Evolutionary conservation across 1,140 invertebrate species (phyloP).

Genomic region (Lepidurus couesii): DNA sequence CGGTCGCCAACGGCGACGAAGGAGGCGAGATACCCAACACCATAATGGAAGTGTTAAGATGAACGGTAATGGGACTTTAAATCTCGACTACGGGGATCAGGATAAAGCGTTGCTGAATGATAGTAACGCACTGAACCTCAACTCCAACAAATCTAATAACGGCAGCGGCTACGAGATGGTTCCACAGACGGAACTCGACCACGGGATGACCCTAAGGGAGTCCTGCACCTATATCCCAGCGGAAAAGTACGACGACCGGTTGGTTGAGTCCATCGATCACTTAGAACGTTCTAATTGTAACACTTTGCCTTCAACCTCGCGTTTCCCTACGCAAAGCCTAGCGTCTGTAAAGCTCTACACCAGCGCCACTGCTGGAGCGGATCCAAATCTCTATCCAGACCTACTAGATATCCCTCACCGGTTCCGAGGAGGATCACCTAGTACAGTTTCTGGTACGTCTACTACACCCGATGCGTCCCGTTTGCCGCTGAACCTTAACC

Average conservation of each 20-base stretch:
- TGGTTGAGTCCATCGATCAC: constrained; percentile 24
- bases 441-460: constrained; percentile 33
- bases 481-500: constrained; percentile 30
- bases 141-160: constrained; percentile 43
- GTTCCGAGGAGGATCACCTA: constrained; percentile 53
- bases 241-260: constrained; percentile 29
- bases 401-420: constrained; percentile 67
- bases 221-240: constrained; percentile 30
- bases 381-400: constrained; percentile 57
- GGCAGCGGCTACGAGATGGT: constrained; percentile 42
- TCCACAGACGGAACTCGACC: constrained; percentile 40
- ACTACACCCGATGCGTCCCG: constrained; percentile 29
- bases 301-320: constrained; percentile 30
- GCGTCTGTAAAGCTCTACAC: constrained; percentile 25
- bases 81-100: constrained; percentile 70
- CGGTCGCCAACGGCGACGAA: constrained; percentile 32
- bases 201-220: constrained; percentile 21
- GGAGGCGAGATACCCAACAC: constrained; percentile 25
- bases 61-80: constrained; percentile 49
- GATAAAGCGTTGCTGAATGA: constrained; percentile 72
- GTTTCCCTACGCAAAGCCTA: constrained; percentile 42
- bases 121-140: background rate
- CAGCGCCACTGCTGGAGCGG: constrained; percentile 12
- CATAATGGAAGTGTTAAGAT: constrained; percentile 33
- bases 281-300: constrained; percentile 23